Conservation (phyloP, 2,113 vertebrate species). For the Dolichallabes microphthalmus region DNA sequence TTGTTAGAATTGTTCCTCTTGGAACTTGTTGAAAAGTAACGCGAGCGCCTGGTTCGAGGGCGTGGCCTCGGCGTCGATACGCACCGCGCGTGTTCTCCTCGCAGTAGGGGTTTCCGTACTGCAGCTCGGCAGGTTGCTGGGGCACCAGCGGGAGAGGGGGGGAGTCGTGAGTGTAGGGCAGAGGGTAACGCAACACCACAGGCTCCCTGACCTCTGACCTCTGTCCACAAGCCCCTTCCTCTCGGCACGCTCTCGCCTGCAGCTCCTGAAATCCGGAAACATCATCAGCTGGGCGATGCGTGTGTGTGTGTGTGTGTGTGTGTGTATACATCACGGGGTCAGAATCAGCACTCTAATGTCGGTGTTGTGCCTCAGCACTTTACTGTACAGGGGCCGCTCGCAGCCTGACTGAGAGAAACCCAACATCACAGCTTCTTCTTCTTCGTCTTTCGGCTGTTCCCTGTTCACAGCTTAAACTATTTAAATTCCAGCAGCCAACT, state of each 20-base stretch:
- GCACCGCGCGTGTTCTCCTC: conserved; percentile 39
- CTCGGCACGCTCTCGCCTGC: conserved; percentile 70
- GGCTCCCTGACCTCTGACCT: conserved; percentile 67
- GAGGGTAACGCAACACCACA: conserved; percentile 73
- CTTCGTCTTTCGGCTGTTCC: no score
- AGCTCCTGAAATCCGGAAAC: conserved; percentile 75
- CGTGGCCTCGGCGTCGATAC: background rate
- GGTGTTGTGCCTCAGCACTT: background rate
- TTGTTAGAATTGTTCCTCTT: no score
- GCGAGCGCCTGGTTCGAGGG: background rate
- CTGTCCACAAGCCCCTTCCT: conserved; percentile 63
- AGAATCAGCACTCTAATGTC: background rate
- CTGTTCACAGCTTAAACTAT: background rate
- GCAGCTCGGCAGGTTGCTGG: conserved; percentile 80
- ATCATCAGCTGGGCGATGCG: background rate
- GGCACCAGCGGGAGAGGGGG: conserved; percentile 76
- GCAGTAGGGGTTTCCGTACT: conserved; percentile 90
- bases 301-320: background rate
- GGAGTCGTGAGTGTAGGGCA: conserved; percentile 79
- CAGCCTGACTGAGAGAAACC: background rate
- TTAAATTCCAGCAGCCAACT: background rate
- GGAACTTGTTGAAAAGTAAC: background rate
- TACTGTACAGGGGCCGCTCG: background rate
- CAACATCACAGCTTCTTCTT: background rate
- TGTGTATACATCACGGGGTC: background rate